A percentile compares a stretch with the other conserved stretches of the same genome.
phyloP scores from a whole-genome alignment of 2,113 vertebrate genomes.

The Cichladusa arquata region DNA sequence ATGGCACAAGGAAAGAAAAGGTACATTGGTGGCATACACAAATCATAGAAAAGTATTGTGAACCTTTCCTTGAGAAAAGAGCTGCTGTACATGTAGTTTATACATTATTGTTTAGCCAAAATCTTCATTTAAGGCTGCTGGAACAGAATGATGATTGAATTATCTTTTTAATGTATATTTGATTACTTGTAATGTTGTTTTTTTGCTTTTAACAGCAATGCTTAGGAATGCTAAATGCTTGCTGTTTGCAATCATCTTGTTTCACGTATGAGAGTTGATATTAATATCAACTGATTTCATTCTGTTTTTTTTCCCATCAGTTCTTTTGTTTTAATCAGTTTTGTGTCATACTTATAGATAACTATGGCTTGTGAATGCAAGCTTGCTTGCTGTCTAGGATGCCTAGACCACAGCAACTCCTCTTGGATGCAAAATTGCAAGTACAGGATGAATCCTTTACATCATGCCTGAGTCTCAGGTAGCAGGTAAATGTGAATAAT shows the following conservation, averaged over 20 bases:
- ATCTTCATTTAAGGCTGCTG: neutral
- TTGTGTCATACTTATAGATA: slow-evolving; percentile 1
- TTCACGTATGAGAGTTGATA: neutral
- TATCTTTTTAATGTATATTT: neutral
- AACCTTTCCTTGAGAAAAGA: neutral
- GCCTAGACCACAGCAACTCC: neutral
- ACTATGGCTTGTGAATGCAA: neutral
- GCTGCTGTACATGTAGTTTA: neutral
- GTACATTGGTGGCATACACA: neutral
- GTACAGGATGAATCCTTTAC: neutral
- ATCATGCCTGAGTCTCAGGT: neutral
- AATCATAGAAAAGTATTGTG: neutral
- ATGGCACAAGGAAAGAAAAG: neutral
- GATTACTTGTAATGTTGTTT: neutral
- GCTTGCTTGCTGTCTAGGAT: neutral
- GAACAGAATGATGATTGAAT: neutral
- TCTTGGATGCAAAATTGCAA: neutral
- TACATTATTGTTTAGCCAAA: neutral
- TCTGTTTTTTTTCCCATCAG: neutral
- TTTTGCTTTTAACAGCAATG: neutral
- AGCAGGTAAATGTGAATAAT: neutral
- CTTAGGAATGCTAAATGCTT: neutral
- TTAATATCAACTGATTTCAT: neutral
- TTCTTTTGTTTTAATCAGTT: slow-evolving; percentile 19
- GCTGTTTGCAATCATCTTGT: neutral